Evolutionary conservation across 2,113 vertebrate genomes (phyloP).

Genomic region (Prochilodus magdalenae): DNA sequence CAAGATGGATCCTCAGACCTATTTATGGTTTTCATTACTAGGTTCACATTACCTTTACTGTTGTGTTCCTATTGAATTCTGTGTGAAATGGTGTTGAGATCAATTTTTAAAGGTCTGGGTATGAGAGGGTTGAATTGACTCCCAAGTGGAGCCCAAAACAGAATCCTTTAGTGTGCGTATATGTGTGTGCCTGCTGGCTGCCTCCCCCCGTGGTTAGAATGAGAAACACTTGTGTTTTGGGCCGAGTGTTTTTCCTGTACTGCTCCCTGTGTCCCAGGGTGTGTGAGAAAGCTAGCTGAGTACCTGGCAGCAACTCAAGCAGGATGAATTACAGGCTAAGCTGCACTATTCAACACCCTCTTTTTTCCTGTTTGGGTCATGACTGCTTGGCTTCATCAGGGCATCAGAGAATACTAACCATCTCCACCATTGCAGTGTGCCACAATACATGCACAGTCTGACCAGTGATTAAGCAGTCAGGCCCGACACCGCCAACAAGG

Average conservation of each 20-base stretch:
- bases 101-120: slow-evolving; percentile 13
- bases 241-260: slow-evolving; percentile 46
- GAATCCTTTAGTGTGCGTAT: slow-evolving; percentile 28
- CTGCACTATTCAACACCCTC: slow-evolving; percentile 52
- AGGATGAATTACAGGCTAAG: slow-evolving; percentile 66
- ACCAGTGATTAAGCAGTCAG: slow-evolving; percentile 42
- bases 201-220: slow-evolving; percentile 46
- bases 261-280: slow-evolving; percentile 45
- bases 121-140: neutral
- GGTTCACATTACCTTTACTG: neutral
- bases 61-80: neutral
- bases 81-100: neutral
- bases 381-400: slow-evolving; percentile 43
- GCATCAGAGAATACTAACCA: slow-evolving; percentile 34
- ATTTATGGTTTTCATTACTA: neutral
- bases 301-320: slow-evolving; percentile 64
- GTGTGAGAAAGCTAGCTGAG: slow-evolving; percentile 53
- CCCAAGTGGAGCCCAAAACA: slow-evolving; percentile 20
- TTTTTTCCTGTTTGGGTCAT: slow-evolving; percentile 47
- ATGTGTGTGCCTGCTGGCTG: slow-evolving; percentile 40
- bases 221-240: slow-evolving; percentile 47
- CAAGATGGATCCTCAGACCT: neutral
- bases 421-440: slow-evolving; percentile 22
- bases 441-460: slow-evolving; percentile 38
- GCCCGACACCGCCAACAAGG: neutral